phyloP scores from a whole-genome alignment of 2,888 invertebrate genomes.

The Drosophila borealis region DNA sequence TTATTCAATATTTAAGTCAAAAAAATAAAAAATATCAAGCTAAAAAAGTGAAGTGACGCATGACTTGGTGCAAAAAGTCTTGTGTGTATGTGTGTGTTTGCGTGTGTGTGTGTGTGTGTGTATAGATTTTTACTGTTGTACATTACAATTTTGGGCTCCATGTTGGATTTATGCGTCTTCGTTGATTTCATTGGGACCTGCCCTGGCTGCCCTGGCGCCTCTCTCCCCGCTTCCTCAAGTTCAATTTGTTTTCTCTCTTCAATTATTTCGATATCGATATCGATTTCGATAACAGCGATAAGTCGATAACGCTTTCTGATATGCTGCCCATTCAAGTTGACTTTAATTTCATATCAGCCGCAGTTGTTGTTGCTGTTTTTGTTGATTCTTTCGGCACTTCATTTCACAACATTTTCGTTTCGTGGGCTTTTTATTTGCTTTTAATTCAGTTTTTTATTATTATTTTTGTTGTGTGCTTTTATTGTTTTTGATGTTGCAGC shows the following conservation, averaged over 20 bases:
- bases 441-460: slow-evolving; percentile 4
- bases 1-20: slow-evolving; percentile 54
- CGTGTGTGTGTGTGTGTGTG: slow-evolving; percentile 10
- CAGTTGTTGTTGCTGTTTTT: slow-evolving; percentile 25
- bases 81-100: slow-evolving; percentile 6
- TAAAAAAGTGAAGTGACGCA: slow-evolving; percentile 42
- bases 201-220: too few relatives aligned
- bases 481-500: slow-evolving; percentile 28
- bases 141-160: slow-evolving; percentile 80
- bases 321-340: slow-evolving; percentile 34
- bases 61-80: slow-evolving; percentile 53
- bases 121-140: slow-evolving; percentile 55
- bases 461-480: background rate
- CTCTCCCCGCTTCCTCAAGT: slow-evolving; percentile 18
- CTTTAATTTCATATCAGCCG: slow-evolving; percentile 34
- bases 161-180: slow-evolving; percentile 67
- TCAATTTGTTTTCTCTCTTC: slow-evolving; percentile 9
- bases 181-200: slow-evolving; percentile 51
- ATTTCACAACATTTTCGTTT: slow-evolving; percentile 50
- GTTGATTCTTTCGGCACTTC: slow-evolving; percentile 44
- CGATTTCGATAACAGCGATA: slow-evolving; percentile 15
- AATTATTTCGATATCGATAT: slow-evolving; percentile 33
- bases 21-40: slow-evolving; percentile 21
- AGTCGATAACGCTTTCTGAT: slow-evolving; percentile 28
- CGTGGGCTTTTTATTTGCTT: background rate